Base-by-base conservation (phyloP, 2,888 invertebrate genomes). In the Hydropsyche betteni region DNA sequence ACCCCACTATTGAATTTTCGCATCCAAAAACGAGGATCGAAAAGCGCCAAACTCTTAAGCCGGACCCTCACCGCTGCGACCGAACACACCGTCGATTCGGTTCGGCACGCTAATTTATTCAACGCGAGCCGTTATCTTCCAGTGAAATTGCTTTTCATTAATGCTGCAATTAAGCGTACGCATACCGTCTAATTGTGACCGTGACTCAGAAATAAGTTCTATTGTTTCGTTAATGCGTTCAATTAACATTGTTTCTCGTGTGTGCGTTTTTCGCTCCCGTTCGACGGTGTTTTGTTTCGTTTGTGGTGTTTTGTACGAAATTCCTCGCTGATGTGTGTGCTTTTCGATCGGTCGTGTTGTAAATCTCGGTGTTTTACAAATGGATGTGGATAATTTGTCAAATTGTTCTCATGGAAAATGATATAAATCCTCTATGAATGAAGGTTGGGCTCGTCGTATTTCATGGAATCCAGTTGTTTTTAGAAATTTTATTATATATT, bases 1-100 rank as follows among this genome's bases (percentile, higher is more conserved):
- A 58, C 58, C 58, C 16, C 58, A 58, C 58, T 24, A 58, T 58
- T 58, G 58, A 58, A 58, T 58, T 58, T 58, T 58, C 24, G 24
- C n/a, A 58, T 16, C 58, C 58, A 24, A 58, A 44, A 58, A 58
- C 58, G 58, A 58, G 2, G 58, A 58, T 24, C 58, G 24, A 16
- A 24, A 14, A 24, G 16, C 58, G 24, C 58, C 24, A 24, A 58
- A 8, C 58, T 24, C 14, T 58, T 58, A 16, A 58, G 58, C 24
- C 14, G 2, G 58, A 58, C 58, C 24, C 58, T 16, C 58, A 58
- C 8, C 58, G 24, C 24, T 24, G 24, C 24, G 24, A 24, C 2
- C 24, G 24, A 24, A 24, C 24, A 2, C 24, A 24, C 24, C 24
- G 24, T 53, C 12, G 53, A 14, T 53, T 53, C 53, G 53, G 53